phyloP scores from a whole-genome alignment of 1,140 invertebrate species.

The Trichomalopsis sarcophagae region DNA sequence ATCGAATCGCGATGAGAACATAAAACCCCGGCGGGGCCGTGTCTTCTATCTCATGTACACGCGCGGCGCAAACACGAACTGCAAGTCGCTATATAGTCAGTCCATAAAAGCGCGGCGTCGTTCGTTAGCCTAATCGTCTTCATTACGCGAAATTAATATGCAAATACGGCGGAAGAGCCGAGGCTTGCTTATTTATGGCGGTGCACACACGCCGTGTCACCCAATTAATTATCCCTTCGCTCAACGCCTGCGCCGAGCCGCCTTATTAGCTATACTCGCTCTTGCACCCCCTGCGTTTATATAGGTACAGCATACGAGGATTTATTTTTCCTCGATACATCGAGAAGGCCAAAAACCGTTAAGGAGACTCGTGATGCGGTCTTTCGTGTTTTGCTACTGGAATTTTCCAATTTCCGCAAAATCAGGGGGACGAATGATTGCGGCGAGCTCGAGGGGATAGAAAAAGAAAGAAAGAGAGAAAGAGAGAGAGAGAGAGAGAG shows the following conservation, averaged over 20 bases:
- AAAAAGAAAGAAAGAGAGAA: too few species aligned
- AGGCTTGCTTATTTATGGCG: constrained; percentile 31
- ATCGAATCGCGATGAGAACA: neutral
- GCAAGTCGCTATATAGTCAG: neutral
- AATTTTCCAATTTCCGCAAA: constrained; percentile 43
- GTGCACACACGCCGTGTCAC: constrained; percentile 60
- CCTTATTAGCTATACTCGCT: constrained; percentile 23
- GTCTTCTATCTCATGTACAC: neutral
- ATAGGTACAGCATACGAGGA: neutral
- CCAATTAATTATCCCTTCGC: constrained; percentile 66
- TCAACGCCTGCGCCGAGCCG: constrained; percentile 51
- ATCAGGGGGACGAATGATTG: neutral
- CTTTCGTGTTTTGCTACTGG: neutral
- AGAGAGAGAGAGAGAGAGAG: too few species aligned
- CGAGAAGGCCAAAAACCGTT: neutral
- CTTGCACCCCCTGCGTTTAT: neutral
- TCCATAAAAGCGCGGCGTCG: constrained; percentile 21
- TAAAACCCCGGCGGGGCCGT: neutral
- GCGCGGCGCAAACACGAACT: neutral
- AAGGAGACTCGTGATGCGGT: neutral
- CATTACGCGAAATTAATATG: constrained; percentile 71
- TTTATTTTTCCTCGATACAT: neutral
- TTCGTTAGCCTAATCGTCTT: constrained; percentile 68
- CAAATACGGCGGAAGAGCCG: constrained; percentile 58
- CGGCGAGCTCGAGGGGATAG: neutral